phyloP scores from a whole-genome alignment of 2,113 vertebrate species.

The Danio rerio region GRCz12tu NC_133184.1:41321501-41322000 shows the following conservation, averaged over 20 bases:
- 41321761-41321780: not conserved
- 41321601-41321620: not conserved
- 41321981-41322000: too few relatives aligned
- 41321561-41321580: not conserved
- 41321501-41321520: too few relatives aligned
- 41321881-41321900: too few relatives aligned
- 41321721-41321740: not conserved
- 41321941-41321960: too few relatives aligned
- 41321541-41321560: not conserved
- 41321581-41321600: not conserved
- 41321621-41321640: not conserved
- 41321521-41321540: not conserved
- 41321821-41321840: not conserved
- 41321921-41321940: too few relatives aligned
- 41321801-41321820: not conserved
- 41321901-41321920: too few relatives aligned
- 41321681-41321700: not conserved
- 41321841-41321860: too few relatives aligned
- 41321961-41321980: too few relatives aligned
- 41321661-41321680: not conserved
- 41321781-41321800: not conserved
- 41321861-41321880: too few relatives aligned
- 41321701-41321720: not conserved
- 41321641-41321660: not conserved
- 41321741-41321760: not conserved